A percentile compares a stretch with the other conserved stretches of the same genome.
Evolutionary conservation across 1,140 invertebrate species (phyloP).

Genomic region (Drosophila grimshawi): DNA sequence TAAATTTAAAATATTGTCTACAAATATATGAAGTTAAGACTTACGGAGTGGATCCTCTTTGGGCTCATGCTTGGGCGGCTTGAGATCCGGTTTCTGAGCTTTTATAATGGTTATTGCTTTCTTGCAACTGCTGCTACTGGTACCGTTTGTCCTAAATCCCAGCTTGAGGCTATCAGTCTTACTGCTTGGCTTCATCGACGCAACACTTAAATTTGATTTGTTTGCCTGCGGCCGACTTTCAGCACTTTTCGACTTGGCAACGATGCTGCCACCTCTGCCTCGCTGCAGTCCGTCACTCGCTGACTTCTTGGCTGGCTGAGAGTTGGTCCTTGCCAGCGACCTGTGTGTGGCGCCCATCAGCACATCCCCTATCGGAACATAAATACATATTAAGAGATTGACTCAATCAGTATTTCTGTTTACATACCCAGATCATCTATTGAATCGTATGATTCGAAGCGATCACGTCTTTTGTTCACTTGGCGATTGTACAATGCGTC

Average conservation of each 20-base stretch:
- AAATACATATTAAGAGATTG: background rate
- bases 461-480: conserved; percentile 39
- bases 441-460: conserved; percentile 55
- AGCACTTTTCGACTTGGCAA: conserved; percentile 11
- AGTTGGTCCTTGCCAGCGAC: conserved; percentile 24
- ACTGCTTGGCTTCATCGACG: background rate
- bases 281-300: conserved; percentile 7
- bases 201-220: conserved; percentile 1
- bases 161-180: conserved; percentile 22
- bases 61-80: conserved; percentile 49
- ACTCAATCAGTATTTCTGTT: background rate
- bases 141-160: conserved; percentile 28
- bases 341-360: conserved; percentile 52
- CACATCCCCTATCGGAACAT: conserved; percentile 40
- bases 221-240: background rate
- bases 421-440: conserved; percentile 62
- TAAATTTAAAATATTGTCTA: background rate
- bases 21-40: conserved; percentile 5
- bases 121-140: conserved; percentile 28
- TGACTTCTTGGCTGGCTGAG: conserved; percentile 27
- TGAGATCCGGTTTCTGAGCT: conserved; percentile 46
- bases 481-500: conserved; percentile 51
- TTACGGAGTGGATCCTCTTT: conserved; percentile 67
- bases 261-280: conserved; percentile 1
- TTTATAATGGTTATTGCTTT: conserved; percentile 64